Base-by-base conservation (phyloP, 2,113 vertebrate genomes). In the Rhodinocichla rosea region DNA sequence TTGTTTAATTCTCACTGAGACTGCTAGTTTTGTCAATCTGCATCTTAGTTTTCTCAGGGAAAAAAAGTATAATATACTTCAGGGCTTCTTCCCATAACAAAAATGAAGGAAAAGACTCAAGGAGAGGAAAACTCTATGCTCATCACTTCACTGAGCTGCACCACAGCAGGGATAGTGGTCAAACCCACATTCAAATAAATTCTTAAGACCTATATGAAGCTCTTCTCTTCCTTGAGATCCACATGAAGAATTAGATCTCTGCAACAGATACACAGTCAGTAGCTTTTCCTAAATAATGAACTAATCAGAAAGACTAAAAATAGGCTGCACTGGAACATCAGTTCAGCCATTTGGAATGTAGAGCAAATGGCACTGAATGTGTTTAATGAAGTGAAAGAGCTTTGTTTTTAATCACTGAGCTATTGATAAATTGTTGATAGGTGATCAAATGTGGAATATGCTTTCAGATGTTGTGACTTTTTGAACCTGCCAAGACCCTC, bases 231-330 rank as follows among this genome's bases (percentile, higher is more conserved):
- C 64, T 83, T 92, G 65, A 53, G 37, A 68, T 75, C 32, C 47
- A 67, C 2, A 3, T 35, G 57, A 84, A 89, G 90, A 81, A 87
- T 52, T 67, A 83, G 64, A 86, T 78, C 73, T 81, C 83, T 83
- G 80, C 60, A 87, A 90, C 86, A 91, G 91, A 93, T 93, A 95
- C 27, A 74, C 39, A 91, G 74, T 75, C 91, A 67, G 73, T 81
- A 94, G 86, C 86, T 92, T 93, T 96, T 84, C 88, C 76, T 67
- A 93, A 94, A 82, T 94, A 95, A 93, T 75, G 69, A 94, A 94
- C 92, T 88, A 94, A 96, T 93, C 92, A 93, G 88, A 90, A 95
- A 87, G 64, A 94, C 94, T 96, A 97, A 96, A 96, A 97, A 96
- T 95, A 96, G 93, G 83, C 80, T 84, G 44, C 88, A 82, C 26